A percentile compares a stretch with the other conserved stretches of the same genome.
phyloP scores from a whole-genome alignment of 2,797 vertebrate species.

The Anas georgica region DNA sequence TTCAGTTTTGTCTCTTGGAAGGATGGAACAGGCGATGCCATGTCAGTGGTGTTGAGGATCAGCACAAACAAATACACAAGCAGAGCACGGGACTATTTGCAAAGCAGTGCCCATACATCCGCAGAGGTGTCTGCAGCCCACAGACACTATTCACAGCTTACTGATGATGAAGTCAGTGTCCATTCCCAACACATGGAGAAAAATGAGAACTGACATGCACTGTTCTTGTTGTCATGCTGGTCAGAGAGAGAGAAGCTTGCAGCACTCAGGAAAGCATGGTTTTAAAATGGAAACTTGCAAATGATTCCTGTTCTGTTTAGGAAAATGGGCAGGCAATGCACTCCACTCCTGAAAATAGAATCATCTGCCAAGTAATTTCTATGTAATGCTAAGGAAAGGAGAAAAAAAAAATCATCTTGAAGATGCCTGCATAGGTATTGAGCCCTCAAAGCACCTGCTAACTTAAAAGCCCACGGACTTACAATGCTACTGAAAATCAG shows the following conservation, averaged over 20 bases:
- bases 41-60: background rate
- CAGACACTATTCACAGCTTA: background rate
- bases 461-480: background rate
- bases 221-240: background rate
- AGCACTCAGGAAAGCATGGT: background rate
- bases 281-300: background rate
- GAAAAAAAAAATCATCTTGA: background rate
- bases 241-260: no score
- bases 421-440: background rate
- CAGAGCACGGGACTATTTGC: background rate
- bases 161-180: background rate
- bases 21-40: background rate
- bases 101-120: background rate
- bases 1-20: background rate
- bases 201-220: background rate
- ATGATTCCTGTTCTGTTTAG: background rate
- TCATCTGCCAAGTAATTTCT: background rate
- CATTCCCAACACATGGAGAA: background rate
- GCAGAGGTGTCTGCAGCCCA: background rate
- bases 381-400: background rate
- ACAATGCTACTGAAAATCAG: background rate
- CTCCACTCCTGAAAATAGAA: background rate
- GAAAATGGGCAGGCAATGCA: background rate
- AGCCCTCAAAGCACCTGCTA: background rate
- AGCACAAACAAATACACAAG: slow-evolving; percentile 34